A percentile compares a stretch with the other conserved stretches of the same genome.
These are phyloP conservation scores for Fregata magnificens DNA, from an alignment of 2,113 vertebrate genomes.

Conservation along the genomic window DNA sequence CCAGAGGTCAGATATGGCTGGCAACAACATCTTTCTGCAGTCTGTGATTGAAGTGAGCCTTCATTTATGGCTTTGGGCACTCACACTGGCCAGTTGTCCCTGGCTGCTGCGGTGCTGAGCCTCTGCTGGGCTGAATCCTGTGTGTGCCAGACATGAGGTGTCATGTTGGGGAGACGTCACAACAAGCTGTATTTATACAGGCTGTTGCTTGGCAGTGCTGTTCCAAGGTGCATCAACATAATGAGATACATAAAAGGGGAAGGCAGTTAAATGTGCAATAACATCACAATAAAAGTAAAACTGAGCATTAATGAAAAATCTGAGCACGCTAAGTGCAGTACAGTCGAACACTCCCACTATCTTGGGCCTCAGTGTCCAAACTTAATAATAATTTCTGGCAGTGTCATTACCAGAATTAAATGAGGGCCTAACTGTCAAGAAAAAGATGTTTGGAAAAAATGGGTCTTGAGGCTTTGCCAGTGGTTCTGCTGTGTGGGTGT, in stretches of 20 bases:
- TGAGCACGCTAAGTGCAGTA: not conserved
- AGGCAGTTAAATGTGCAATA: slow-evolving; percentile 45
- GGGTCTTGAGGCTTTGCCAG: not conserved
- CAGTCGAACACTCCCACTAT: not conserved
- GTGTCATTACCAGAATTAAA: slow-evolving; percentile 1
- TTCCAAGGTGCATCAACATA: slow-evolving; percentile 48
- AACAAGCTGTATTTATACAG: not conserved
- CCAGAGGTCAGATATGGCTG: not conserved
- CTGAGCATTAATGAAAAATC: slow-evolving; percentile 46
- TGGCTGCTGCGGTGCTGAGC: not conserved
- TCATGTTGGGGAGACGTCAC: not conserved
- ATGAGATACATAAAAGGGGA: slow-evolving; percentile 51
- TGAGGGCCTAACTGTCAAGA: not conserved
- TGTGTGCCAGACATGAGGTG: not conserved
- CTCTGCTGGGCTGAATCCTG: not conserved
- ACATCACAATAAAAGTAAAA: slow-evolving; percentile 51
- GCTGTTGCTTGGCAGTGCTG: slow-evolving; percentile 42
- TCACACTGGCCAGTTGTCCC: not conserved
- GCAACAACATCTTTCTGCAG: not conserved
- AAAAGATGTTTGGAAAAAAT: not conserved
- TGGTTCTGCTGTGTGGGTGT: not conserved
- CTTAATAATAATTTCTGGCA: slow-evolving; percentile 5
- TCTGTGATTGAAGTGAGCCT: not conserved
- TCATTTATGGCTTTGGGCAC: not conserved
- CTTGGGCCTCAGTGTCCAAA: not conserved